These are phyloP conservation scores for Macrobrachium rosenbergii DNA, from an alignment of 1,140 invertebrate genomes.

Conservation along the genomic window DNA sequence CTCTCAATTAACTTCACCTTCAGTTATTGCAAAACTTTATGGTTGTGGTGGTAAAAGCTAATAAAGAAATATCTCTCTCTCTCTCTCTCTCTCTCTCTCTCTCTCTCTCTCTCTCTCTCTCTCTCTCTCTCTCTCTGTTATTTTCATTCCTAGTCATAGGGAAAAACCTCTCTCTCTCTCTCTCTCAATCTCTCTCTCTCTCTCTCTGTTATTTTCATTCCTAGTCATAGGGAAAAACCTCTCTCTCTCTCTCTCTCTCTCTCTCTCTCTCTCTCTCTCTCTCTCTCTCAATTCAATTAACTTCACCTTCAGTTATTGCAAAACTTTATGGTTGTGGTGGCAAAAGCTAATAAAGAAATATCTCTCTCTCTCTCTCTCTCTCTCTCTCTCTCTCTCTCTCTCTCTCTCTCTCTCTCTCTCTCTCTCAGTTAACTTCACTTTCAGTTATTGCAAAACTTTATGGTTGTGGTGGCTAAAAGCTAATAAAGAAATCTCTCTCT, in stretches of 20 bases:
- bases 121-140: too few species aligned
- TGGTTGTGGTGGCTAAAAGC: not conserved
- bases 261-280: not conserved
- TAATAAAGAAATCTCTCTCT: not conserved
- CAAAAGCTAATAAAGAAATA: not conserved
- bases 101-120: too few species aligned
- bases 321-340: not conserved
- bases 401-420: slow-evolving; percentile 31
- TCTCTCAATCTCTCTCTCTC: not conserved
- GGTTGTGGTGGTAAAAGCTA: not conserved
- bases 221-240: too few species aligned
- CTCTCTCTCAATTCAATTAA: too few species aligned
- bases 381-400: slow-evolving; percentile 29
- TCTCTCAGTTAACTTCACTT: not conserved
- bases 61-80: not conserved
- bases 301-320: too few species aligned
- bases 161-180: not conserved
- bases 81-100: too few species aligned
- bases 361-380: not conserved
- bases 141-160: too few species aligned
- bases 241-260: not conserved
- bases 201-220: too few species aligned
- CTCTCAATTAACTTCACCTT: not conserved
- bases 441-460: not conserved
- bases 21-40: not conserved